Base-by-base conservation (phyloP, 2,888 invertebrate genomes). In the Lithophane socia region DNA sequence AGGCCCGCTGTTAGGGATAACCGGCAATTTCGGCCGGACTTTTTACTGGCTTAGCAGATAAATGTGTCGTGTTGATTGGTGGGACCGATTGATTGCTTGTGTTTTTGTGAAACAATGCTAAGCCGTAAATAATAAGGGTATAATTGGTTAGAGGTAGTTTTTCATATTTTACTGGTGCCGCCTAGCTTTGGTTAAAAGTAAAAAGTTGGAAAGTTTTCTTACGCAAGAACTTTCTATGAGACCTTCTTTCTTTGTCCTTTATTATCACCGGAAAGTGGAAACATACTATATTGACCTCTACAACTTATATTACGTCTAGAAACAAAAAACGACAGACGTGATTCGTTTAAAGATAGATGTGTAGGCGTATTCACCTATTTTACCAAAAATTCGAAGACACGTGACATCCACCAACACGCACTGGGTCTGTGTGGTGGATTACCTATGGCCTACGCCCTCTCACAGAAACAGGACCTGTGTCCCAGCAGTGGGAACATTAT, bases 1-100 rank as follows among this genome's bases (percentile, higher is more conserved):
- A 83, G 79, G 86, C 47, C 68, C 61, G 64, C 79, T 72, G 79
- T 83, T 83, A 77, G 65, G 86, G 83, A 83, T 83, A 83, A 83
- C 83, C 83, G 61, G 79, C 86, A 83, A 86, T 83, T 83, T 83
- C 65, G 86, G 86, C 72, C 54, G 77, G 83, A 86, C 74, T 83
- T 83, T 83, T 83, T 83, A 83, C 83, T 72, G 71, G 71, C 68
- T 78, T 83, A 72, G 47, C 66, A 52, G 78, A 81, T 75, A 67
- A 67, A 85, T 78, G 73, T 78, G 86, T 79, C 68, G 52, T 69
- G 86, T 74, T 83, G 83, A 83, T 83, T 83, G 65, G 86, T 72
- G 21, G 54, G 9, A 5, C 21, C 56, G 58, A 74, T 86, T 74
- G 83, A 83, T 82, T 78, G 71, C 56, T 24, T 24, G 12, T 29